Evolutionary conservation across 2,888 invertebrate genomes (phyloP).

Genomic region (Thalpophila matura): DNA sequence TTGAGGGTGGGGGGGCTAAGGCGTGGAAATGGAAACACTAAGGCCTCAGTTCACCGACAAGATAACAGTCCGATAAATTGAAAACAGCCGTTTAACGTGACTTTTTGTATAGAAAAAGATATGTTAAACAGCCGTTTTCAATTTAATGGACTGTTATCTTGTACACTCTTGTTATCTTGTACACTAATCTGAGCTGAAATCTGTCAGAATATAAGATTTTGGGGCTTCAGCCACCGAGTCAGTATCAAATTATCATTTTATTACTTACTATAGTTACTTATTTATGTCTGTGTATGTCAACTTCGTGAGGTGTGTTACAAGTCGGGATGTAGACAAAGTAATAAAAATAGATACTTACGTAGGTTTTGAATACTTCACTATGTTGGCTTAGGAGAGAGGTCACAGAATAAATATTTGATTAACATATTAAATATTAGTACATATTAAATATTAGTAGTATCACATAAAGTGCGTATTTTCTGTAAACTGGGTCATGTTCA

Average conservation of each 20-base stretch:
- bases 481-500: constrained; percentile 49
- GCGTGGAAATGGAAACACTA: no score
- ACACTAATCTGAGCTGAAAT: no score
- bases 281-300: neutral
- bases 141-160: no score
- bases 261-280: neutral
- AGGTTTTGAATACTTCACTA: constrained; percentile 3
- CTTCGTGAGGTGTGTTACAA: neutral
- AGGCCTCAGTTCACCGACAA: no score
- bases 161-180: no score
- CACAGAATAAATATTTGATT: constrained; percentile 14
- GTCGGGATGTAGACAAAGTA: constrained; percentile 3
- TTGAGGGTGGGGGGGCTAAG: no score
- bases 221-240: no score
- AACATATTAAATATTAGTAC: constrained; percentile 17
- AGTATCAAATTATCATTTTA: constrained; percentile 39
- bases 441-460: constrained; percentile 15
- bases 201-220: no score
- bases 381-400: constrained; percentile 3
- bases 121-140: no score
- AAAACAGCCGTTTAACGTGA: no score
- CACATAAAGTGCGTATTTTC: constrained; percentile 11
- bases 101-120: no score
- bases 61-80: no score
- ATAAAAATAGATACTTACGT: constrained; percentile 10